Evolutionary conservation across 2,888 invertebrate species (phyloP), one percentile per base, ranked within the genome.

Genomic region (Agrilus biguttatus): DNA sequence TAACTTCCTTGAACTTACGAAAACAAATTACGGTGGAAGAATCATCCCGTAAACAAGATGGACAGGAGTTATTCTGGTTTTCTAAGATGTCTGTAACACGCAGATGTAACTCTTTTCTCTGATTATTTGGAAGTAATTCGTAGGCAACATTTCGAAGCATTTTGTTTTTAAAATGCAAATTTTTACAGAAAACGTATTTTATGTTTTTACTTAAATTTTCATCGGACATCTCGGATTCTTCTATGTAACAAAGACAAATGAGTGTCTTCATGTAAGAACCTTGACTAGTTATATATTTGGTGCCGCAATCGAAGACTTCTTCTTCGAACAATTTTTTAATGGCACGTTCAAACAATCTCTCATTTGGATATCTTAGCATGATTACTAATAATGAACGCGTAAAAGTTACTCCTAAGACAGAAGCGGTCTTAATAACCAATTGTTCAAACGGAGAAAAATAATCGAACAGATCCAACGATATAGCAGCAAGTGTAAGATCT

Each of bases 361-460:
- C 53, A 44, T 70, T 65, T 39, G 72, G 70, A 57, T 75, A 70
- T 46, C 70, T 69, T 67, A 76, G 68, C 19, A 75, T 68, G 40
- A 61, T 68, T 52, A 73, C 69, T 44, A 78, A 56, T 32, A 73
- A 65, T 17, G 65, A 65, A 47, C 77, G 64, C 12, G 70, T 68
- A 44, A 78, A 67, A 5, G 70, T 58, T 35, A 68, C 65, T 1
- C 78, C 79, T 33, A 78, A 63, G 1, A 74, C 71, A 0, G 77
- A 70, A 7, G 73, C 74, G 44, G 74, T 74, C 60, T 76, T 77
- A 12, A 78, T 58, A 37, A 78, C 60, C 42, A 73, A 57, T 52
- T 78, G 77, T 55, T 78, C 75, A 54, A 74, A 75, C 1, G 73
- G 69, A 5, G 71, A 72, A 37, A 76, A 63, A n/a, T 71, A 69